Evolutionary conservation across 35 echinoderm and acorn worm genomes (phyloP).

Genomic region (Chiridota heheva): DNA sequence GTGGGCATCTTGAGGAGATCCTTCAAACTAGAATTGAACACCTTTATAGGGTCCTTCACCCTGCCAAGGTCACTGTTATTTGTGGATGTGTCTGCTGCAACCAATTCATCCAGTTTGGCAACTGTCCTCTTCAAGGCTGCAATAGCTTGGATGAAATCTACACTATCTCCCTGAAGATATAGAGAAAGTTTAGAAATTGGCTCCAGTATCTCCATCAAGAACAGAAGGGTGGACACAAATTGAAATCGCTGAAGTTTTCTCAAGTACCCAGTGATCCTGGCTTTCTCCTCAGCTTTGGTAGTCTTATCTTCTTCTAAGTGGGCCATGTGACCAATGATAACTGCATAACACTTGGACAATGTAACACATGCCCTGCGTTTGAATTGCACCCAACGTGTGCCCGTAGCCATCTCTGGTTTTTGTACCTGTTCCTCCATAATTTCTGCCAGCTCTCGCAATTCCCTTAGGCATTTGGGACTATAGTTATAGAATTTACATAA

Average conservation of each 20-base stretch:
- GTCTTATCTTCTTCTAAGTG: not conserved
- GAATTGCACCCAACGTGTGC: constrained; percentile 49
- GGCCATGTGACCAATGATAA: constrained; percentile 15
- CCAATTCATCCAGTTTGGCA: no score
- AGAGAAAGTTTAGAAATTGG: constrained; percentile 7
- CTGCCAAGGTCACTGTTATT: no score
- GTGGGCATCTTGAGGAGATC: no score
- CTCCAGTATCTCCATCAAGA: not conserved
- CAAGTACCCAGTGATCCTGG: constrained; percentile 32
- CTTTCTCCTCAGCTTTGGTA: constrained; percentile 14
- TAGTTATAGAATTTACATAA: not conserved
- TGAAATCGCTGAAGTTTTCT: constrained; percentile 4
- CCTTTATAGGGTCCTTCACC: no score
- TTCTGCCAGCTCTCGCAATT: constrained; percentile 29
- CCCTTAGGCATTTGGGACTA: constrained; percentile 15
- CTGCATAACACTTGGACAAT: not conserved
- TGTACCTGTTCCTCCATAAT: constrained; percentile 28
- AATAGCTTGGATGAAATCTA: no score
- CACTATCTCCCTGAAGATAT: constrained; percentile 22
- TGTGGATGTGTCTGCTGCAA: no score
- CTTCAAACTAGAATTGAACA: no score
- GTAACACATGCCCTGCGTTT: constrained; percentile 7
- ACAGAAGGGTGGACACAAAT: constrained; percentile 12
- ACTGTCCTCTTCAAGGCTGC: no score
- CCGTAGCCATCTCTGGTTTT: constrained; percentile 44